These are phyloP conservation scores for Hyperoodon ampullatus DNA, from an alignment of 2,113 vertebrate genomes.

Conservation along the genomic window DNA sequence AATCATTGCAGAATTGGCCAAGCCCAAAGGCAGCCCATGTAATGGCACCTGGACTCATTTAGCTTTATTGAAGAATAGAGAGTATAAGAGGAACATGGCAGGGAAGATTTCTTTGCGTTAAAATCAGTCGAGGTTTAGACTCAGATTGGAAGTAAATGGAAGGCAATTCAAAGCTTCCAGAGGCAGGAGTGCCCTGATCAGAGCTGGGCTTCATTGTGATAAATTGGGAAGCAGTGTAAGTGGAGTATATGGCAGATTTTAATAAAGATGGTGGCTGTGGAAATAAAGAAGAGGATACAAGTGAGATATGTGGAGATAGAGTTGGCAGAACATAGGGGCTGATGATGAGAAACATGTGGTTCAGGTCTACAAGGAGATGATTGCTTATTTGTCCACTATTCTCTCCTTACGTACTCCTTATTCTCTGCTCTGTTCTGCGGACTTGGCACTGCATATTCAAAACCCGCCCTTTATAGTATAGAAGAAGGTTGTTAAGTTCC, in stretches of 20 bases:
- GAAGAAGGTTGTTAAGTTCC: background rate
- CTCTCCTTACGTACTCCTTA: background rate
- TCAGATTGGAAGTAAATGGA: background rate
- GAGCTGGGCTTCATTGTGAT: background rate
- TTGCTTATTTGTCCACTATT: background rate
- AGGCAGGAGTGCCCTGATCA: background rate
- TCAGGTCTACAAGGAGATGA: accelerated
- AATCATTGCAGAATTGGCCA: background rate
- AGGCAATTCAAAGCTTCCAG: background rate
- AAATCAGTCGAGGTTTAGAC: background rate
- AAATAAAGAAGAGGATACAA: background rate
- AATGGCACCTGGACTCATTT: accelerated
- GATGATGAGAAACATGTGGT: accelerated
- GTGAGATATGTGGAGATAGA: accelerated
- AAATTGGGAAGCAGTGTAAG: accelerated
- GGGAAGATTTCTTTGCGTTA: background rate
- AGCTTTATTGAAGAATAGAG: background rate
- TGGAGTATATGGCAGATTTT: background rate
- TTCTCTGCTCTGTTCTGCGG: background rate
- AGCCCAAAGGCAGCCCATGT: background rate
- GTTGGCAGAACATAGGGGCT: accelerated
- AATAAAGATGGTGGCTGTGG: background rate
- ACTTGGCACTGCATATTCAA: conserved; percentile 16
- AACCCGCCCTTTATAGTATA: background rate
- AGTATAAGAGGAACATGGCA: background rate